Conservation (phyloP, 2,888 invertebrate species). For the Antitype chi region DNA sequence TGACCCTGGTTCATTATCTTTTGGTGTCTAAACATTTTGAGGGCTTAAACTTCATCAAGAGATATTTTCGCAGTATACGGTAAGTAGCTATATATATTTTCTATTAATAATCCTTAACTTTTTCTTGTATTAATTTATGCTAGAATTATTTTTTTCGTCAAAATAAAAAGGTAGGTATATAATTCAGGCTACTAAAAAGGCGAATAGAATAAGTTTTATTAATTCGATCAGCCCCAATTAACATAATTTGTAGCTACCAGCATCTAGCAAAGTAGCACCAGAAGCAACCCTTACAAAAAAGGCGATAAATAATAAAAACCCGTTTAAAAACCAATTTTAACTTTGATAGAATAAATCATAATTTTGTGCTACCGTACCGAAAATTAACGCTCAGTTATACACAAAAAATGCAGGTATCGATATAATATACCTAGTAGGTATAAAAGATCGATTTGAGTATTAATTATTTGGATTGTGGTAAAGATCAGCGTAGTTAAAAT, state of each 20-base stretch:
- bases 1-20: too few species aligned
- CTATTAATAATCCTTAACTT: too few species aligned
- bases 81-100: too few species aligned
- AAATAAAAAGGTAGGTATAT: too few species aligned
- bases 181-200: neutral
- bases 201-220: neutral
- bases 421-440: slow-evolving; percentile 19
- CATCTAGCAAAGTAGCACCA: neutral
- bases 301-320: slow-evolving; percentile 29
- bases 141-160: neutral
- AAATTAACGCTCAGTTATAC: slow-evolving; percentile 25
- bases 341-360: slow-evolving; percentile 39
- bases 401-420: slow-evolving; percentile 44
- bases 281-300: slow-evolving; percentile 44
- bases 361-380: slow-evolving; percentile 45
- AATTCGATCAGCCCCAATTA: neutral
- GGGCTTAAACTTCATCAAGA: neutral
- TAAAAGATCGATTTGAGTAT: neutral
- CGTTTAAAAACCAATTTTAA: slow-evolving; percentile 37
- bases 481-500: neutral
- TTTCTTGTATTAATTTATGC: neutral
- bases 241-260: slow-evolving; percentile 7
- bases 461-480: slow-evolving; percentile 5
- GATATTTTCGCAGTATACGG: neutral
- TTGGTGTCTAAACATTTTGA: too few species aligned